Evolutionary conservation across 2,113 vertebrate species (phyloP).

Genomic region (Sphyrna mokarran): DNA sequence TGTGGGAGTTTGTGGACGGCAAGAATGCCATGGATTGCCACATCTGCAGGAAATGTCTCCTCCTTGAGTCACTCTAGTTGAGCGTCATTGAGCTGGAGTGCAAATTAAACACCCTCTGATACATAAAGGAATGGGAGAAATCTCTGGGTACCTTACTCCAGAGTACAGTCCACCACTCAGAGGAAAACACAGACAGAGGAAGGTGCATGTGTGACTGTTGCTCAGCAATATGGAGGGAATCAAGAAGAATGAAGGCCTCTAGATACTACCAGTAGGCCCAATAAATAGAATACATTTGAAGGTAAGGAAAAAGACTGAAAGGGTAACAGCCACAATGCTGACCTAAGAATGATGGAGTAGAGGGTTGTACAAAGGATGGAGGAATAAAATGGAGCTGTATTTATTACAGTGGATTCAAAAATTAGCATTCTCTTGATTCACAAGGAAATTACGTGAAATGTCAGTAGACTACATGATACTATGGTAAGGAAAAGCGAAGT

Average conservation of each 20-base stretch:
- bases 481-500: no score
- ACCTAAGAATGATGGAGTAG: not conserved
- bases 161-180: not conserved
- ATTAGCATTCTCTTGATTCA: no score
- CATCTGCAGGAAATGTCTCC: not conserved
- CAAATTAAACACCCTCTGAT: not conserved
- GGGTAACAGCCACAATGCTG: not conserved
- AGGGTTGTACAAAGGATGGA: not conserved
- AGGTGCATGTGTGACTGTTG: not conserved
- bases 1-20: not conserved
- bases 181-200: not conserved
- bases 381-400: not conserved
- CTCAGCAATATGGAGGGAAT: not conserved
- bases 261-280: not conserved
- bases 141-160: not conserved
- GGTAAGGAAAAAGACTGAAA: not conserved
- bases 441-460: no score
- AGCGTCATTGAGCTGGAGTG: not conserved
- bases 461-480: no score
- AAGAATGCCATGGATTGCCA: not conserved
- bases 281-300: not conserved
- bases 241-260: not conserved
- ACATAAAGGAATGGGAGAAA: not conserved
- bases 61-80: not conserved
- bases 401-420: not conserved